phyloP scores from a whole-genome alignment of 2,888 invertebrate species.

The Thelaira solivaga region DNA sequence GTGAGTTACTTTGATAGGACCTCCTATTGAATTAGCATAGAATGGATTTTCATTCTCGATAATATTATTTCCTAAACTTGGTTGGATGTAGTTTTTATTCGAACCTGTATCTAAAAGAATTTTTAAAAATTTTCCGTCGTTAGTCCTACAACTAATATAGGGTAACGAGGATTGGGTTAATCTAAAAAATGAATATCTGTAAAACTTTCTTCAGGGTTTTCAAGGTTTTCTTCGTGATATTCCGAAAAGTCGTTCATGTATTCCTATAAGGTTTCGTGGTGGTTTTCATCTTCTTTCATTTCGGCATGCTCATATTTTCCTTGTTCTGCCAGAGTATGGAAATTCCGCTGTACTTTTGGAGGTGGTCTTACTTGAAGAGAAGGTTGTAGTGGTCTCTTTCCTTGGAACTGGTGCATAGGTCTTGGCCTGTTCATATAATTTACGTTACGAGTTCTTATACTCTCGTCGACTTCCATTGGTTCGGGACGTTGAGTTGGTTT shows the following conservation, averaged over 20 bases:
- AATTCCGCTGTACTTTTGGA: too few relatives aligned
- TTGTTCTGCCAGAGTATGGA: too few relatives aligned
- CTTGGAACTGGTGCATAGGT: background rate
- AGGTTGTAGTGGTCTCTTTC: background rate
- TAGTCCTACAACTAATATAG: too few relatives aligned
- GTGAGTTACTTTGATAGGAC: too few relatives aligned
- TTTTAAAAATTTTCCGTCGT: too few relatives aligned
- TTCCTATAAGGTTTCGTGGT: background rate
- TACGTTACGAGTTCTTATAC: background rate
- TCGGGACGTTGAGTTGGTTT: background rate
- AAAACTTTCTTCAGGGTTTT: background rate
- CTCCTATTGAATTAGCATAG: background rate
- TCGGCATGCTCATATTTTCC: background rate
- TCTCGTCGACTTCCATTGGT: background rate
- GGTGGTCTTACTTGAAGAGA: too few relatives aligned
- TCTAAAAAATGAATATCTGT: background rate
- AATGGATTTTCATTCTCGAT: background rate
- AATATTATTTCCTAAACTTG: background rate
- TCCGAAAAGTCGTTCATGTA: background rate
- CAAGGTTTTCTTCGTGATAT: too few relatives aligned
- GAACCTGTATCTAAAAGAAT: too few relatives aligned
- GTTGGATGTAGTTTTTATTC: too few relatives aligned
- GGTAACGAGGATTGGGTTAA: background rate
- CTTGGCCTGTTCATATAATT: background rate
- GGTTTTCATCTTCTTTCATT: background rate